Evolutionary conservation across 2,797 vertebrate species (phyloP).

Genomic region (Sebastes miniatus): DNA sequence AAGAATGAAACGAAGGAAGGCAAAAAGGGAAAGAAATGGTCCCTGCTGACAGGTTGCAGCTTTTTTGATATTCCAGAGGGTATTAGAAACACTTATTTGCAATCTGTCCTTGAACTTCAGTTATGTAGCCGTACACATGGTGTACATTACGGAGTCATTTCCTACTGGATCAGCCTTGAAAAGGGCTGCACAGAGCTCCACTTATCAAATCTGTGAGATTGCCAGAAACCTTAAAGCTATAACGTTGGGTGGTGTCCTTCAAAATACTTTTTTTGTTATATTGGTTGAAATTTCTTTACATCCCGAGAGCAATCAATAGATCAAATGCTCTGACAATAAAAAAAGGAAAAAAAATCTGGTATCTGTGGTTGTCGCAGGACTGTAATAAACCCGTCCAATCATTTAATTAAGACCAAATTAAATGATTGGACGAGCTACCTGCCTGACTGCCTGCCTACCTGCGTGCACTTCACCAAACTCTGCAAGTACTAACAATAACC

Average conservation of each 20-base stretch:
- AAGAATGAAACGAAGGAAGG: background rate
- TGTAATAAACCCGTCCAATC: background rate
- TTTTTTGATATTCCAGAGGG: constrained; percentile 14
- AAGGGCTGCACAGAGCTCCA: constrained; percentile 1
- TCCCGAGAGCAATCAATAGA: too few relatives aligned
- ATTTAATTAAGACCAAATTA: rapidly evolving
- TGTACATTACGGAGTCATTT: constrained; percentile 55
- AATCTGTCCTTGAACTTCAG: constrained; percentile 28
- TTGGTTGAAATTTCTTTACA: too few relatives aligned
- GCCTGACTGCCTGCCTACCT: background rate
- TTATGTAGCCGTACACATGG: constrained; percentile 45
- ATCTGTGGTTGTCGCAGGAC: background rate
- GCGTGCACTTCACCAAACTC: background rate
- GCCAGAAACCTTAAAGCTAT: constrained; percentile 15
- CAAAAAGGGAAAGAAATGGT: background rate
- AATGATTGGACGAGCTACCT: too few relatives aligned
- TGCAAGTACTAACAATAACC: too few relatives aligned
- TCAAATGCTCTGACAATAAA: too few relatives aligned
- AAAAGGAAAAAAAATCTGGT: too few relatives aligned
- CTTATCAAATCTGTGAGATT: constrained; percentile 37
- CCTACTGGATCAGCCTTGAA: constrained; percentile 20
- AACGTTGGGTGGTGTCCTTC: too few relatives aligned
- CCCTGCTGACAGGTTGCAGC: constrained; percentile 8
- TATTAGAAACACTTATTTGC: constrained; percentile 29
- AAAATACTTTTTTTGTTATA: too few relatives aligned